phyloP scores from a whole-genome alignment of 1,140 invertebrate species.

The Bradynema listronoti region DNA sequence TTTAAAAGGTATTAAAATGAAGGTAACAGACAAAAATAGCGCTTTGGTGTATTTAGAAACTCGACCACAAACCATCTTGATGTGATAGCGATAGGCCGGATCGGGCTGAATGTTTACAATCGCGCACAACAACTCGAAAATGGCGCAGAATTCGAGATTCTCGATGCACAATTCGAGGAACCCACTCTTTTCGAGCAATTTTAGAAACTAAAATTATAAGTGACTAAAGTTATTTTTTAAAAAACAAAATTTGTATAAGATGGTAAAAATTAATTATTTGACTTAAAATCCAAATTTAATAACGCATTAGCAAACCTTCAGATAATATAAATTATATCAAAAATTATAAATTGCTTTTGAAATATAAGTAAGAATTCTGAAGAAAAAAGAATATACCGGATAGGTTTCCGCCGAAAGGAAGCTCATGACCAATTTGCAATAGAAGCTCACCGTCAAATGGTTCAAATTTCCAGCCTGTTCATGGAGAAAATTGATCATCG shows the following conservation, averaged over 20 bases:
- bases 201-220: slow-evolving; percentile 26
- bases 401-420: slow-evolving; percentile 32
- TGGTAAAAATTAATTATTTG: no score
- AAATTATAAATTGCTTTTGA: no score
- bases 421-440: slow-evolving; percentile 17
- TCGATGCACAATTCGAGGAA: slow-evolving; percentile 24
- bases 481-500: slow-evolving; percentile 11
- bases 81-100: slow-evolving; percentile 17
- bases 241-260: no score
- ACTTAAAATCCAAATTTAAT: no score
- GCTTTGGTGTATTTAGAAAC: no score
- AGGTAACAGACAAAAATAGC: no score
- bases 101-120: slow-evolving; percentile 33
- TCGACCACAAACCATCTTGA: slow-evolving; percentile 20
- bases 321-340: no score
- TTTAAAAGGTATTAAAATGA: no score
- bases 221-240: no score
- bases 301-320: no score
- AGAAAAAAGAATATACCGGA: slow-evolving; percentile 10
- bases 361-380: neutral
- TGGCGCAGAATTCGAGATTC: slow-evolving; percentile 16
- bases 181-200: slow-evolving; percentile 22
- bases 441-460: slow-evolving; percentile 30
- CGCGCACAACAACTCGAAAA: slow-evolving; percentile 27
- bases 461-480: slow-evolving; percentile 6